phyloP scores from a whole-genome alignment of 2,888 invertebrate species.

The Boloria euphrosyne region DNA sequence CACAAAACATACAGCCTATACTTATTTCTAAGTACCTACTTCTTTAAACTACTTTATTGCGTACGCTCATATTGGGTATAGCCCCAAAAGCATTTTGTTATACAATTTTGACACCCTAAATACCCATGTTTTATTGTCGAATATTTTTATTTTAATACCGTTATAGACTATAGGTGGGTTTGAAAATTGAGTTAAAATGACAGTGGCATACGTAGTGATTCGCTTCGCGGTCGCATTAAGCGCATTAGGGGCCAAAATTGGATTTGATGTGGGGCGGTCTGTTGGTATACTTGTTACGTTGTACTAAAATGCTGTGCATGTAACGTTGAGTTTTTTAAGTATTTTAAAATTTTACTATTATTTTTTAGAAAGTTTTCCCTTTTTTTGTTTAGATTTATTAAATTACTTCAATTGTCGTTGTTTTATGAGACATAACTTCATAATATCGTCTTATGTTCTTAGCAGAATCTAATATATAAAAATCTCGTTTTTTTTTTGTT shows the following conservation, averaged over 20 bases:
- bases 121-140: conserved; percentile 71
- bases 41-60: conserved; percentile 67
- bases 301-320: conserved; percentile 4
- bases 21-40: conserved; percentile 53
- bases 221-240: conserved; percentile 79
- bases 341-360: background rate
- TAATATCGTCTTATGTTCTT: too few species aligned
- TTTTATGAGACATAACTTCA: too few species aligned
- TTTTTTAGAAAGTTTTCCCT: background rate
- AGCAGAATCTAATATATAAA: too few species aligned
- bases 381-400: background rate
- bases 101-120: conserved; percentile 74
- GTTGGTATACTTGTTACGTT: conserved; percentile 79
- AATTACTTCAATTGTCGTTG: too few species aligned
- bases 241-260: conserved; percentile 79
- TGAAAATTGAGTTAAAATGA: conserved; percentile 82
- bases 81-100: conserved; percentile 59
- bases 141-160: conserved; percentile 61
- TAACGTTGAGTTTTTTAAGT: background rate
- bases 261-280: conserved; percentile 77
- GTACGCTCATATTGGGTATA: conserved; percentile 66
- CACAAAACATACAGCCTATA: conserved; percentile 39
- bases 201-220: conserved; percentile 81
- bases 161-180: conserved; percentile 51
- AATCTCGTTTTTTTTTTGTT: too few species aligned